A percentile compares a stretch with the other conserved stretches of the same genome.
Evolutionary conservation across 2,888 invertebrate species (phyloP).

Genomic region (Steinernema hermaphroditum): DNA sequence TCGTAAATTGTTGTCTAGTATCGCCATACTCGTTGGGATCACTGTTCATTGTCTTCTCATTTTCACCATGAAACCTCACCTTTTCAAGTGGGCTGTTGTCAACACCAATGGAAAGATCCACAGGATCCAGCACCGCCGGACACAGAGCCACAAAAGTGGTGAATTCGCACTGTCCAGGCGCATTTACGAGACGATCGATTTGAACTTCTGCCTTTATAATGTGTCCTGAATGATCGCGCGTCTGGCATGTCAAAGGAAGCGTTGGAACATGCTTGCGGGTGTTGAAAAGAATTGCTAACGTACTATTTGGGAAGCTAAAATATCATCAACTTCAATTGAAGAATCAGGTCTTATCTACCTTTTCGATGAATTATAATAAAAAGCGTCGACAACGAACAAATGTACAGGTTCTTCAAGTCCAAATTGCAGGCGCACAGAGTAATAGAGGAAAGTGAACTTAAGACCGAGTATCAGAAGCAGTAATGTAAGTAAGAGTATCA

Average conservation of each 20-base stretch:
- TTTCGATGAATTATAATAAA: conserved; percentile 16
- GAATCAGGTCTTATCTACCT: conserved; percentile 12
- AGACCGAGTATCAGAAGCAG: no score
- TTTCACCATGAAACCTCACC: no score
- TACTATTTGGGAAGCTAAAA: not conserved
- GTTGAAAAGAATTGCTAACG: conserved; percentile 3
- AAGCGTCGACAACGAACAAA: conserved; percentile 9
- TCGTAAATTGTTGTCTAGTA: no score
- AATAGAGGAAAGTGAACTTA: not conserved
- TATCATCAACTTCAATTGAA: not conserved
- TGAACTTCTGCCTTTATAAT: not conserved
- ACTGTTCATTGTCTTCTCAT: no score
- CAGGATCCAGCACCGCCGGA: not conserved
- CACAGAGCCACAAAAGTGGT: conserved; percentile 4
- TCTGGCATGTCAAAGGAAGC: not conserved
- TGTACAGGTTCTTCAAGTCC: conserved; percentile 9
- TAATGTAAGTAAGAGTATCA: no score
- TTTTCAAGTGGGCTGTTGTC: not conserved
- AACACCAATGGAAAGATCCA: not conserved
- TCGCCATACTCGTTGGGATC: no score
- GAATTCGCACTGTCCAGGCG: conserved; percentile 13
- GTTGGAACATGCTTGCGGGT: not conserved
- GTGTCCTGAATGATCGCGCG: not conserved
- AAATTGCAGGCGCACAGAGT: not conserved
- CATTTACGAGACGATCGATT: not conserved